Conservation (phyloP, 2,113 vertebrate species). For the Callionymus lyra region DNA sequence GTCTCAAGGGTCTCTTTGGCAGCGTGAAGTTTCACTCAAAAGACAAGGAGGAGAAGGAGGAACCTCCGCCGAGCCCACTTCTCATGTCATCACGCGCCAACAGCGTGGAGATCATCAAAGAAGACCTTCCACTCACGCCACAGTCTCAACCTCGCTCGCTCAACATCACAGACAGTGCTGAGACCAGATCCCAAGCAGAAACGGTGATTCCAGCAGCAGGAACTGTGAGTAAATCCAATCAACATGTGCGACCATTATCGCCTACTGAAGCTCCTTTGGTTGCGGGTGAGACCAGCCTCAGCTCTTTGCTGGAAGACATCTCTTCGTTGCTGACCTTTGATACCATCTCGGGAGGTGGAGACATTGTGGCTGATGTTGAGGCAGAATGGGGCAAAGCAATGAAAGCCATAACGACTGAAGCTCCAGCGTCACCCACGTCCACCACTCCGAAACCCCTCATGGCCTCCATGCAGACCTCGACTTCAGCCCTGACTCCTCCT, state of each 20-base stretch:
- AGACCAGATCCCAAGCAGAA: conserved; percentile 34
- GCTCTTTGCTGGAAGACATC: conserved; percentile 92
- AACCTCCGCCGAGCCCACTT: conserved; percentile 69
- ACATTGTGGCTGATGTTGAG: conserved; percentile 85
- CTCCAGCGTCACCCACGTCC: conserved; percentile 23
- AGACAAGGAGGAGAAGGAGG: conserved; percentile 71
- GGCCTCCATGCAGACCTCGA: conserved; percentile 10
- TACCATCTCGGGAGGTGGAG: conserved; percentile 87
- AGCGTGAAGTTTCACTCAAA: conserved; percentile 74
- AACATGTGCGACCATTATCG: conserved; percentile 21
- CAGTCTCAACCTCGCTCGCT: conserved; percentile 38
- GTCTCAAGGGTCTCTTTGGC: conserved; percentile 79
- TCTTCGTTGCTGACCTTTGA: conserved; percentile 98
- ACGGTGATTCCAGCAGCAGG: conserved; percentile 53
- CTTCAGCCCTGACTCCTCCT: conserved; percentile 13
- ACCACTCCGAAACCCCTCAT: conserved; percentile 24
- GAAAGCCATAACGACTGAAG: conserved; percentile 52
- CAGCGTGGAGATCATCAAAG: conserved; percentile 86
- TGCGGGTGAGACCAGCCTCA: conserved; percentile 78
- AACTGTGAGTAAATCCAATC: conserved; percentile 24
- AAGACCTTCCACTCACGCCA: conserved; percentile 61
- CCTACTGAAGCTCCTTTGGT: conserved; percentile 71
- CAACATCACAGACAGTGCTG: conserved; percentile 47
- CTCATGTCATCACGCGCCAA: conserved; percentile 72
- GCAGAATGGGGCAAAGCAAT: conserved; percentile 76